These are phyloP conservation scores for Andrena camellia DNA, from an alignment of 2,888 invertebrate genomes.

Conservation along the genomic window DNA sequence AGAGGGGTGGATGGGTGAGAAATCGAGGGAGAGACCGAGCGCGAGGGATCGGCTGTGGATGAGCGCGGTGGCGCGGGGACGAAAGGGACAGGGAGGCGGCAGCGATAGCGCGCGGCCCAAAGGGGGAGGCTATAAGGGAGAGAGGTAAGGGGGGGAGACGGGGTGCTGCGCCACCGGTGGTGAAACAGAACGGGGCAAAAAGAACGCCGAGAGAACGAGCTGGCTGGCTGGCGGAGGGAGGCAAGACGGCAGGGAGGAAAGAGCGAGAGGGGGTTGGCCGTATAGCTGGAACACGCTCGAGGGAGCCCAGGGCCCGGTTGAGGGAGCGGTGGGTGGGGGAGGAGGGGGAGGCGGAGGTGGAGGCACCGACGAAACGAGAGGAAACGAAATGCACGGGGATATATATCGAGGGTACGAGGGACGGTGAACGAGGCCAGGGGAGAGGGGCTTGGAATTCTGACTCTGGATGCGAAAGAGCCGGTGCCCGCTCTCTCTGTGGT, in stretches of 20 bases:
- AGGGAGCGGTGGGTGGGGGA: conserved; percentile 44
- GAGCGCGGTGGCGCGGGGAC: conserved; percentile 39
- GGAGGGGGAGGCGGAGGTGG: conserved; percentile 25
- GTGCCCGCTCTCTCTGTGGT: conserved; percentile 74
- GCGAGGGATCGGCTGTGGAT: conserved; percentile 20
- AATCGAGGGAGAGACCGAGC: conserved; percentile 17
- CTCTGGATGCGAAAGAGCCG: conserved; percentile 75
- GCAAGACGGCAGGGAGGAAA: conserved; percentile 52
- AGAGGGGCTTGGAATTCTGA: conserved; percentile 69
- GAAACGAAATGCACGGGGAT: conserved; percentile 77
- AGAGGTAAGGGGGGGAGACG: conserved; percentile 21
- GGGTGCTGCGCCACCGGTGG: conserved; percentile 66
- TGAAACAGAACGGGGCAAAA: conserved; percentile 73
- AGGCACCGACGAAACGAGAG: conserved; percentile 69
- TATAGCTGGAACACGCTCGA: conserved; percentile 63
- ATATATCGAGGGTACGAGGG: conserved; percentile 73
- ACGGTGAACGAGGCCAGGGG: conserved; percentile 69
- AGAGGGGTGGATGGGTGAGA: conserved; percentile 3
- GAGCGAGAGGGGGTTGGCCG: conserved; percentile 42
- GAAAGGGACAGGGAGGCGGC: conserved; percentile 26
- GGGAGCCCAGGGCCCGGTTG: conserved; percentile 45
- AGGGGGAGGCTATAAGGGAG: conserved; percentile 35
- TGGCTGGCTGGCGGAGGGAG: conserved; percentile 51
- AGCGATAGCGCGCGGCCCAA: conserved; percentile 41
- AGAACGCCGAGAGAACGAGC: conserved; percentile 70